Evolutionary conservation across 2,113 vertebrate genomes (phyloP), one percentile per base, ranked within the genome.

Genomic region (Tachysurus vachellii): DNA sequence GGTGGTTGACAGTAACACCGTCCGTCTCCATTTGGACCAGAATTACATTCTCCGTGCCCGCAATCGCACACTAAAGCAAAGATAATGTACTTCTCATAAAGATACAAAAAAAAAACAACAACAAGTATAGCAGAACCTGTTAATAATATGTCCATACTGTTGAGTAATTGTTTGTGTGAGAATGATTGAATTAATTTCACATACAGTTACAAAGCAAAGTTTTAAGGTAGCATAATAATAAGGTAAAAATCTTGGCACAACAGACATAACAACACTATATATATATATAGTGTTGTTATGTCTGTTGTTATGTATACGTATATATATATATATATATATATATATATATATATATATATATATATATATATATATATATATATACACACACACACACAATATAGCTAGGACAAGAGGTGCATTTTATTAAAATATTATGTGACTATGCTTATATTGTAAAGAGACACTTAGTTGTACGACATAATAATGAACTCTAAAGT

Each of bases 1-100:
- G 97, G 97, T n/a, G 97, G 96, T 79, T 97, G 94, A 93, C 97
- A 99, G 0, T 91, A 94, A 92, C 98, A 99, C 91, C 92, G 93
- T 50, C 98, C 97, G 0, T 96, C 90, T 0, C 97, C 97, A 0
- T 87, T 76, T 0, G 96, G 87, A 0, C 97, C 96, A 0, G 86
- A 91, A 85, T 83, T 94, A 93, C 98, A 99, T 73, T 96, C 84
- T 31, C 97, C 97, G 0, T 96, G 90, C 5, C 92, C 92, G 88
- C 98, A 99, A 89, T 93, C 94, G 90, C 98, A 99, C 86, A 87
- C 98, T 99, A 92, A 2, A 90, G 86, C 9, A 75, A 81, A 17
- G 12, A 13, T 19, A 84, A 14, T 57, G 9, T 16, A 31, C 10
- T 5, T 54, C 9, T 13, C 1, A 28, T 70, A 7, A 57, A 47